Evolutionary conservation across 2,113 vertebrate species (phyloP).

Genomic region (Anoura caudifer): DNA sequence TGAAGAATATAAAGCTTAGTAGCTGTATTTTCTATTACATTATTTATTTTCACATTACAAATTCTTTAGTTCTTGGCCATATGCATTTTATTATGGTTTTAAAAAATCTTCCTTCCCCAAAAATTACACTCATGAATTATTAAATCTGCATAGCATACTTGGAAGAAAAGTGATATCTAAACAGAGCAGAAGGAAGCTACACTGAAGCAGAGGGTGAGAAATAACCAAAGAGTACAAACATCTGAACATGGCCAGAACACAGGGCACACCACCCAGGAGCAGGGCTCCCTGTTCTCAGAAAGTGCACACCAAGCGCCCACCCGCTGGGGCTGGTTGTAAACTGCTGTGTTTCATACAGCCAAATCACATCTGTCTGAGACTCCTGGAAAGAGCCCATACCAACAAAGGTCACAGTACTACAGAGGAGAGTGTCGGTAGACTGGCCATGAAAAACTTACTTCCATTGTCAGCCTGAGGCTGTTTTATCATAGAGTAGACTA

Average conservation of each 20-base stretch:
- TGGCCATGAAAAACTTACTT: not conserved
- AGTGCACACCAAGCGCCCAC: not conserved
- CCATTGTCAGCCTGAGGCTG: not conserved
- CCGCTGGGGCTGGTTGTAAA: not conserved
- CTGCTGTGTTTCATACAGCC: not conserved
- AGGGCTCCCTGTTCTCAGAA: not conserved
- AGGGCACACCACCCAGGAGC: not conserved
- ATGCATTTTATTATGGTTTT: not conserved
- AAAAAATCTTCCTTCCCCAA: not conserved
- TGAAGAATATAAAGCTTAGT: constrained; percentile 1
- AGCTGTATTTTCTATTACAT: not conserved
- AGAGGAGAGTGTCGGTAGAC: not conserved
- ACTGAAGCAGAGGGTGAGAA: not conserved
- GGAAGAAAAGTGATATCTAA: not conserved
- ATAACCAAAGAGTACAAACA: not conserved
- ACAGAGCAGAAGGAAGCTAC: not conserved
- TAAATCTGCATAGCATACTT: not conserved
- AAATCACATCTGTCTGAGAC: not conserved
- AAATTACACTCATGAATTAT: not conserved
- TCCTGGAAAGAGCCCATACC: not conserved
- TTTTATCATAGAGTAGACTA: not conserved
- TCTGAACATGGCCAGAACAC: not conserved
- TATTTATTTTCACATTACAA: constrained; percentile 27
- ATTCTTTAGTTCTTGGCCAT: not conserved
- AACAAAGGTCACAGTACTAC: not conserved